phyloP scores from a whole-genome alignment of 2,888 invertebrate genomes.

The Melanophora roralis region DNA sequence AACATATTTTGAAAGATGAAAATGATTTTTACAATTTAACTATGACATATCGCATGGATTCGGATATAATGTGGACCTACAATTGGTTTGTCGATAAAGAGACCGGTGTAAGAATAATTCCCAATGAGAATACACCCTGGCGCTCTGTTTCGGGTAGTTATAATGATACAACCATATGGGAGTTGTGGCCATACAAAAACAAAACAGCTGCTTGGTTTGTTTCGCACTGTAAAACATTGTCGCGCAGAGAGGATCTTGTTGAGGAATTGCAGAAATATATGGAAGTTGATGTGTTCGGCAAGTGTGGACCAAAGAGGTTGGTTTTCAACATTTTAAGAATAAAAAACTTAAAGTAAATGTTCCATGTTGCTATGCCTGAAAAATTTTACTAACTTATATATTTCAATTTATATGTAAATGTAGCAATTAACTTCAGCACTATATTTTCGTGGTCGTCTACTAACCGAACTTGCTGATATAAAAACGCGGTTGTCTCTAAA shows the following conservation, averaged over 20 bases:
- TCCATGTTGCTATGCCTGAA: no score
- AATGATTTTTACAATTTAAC: slow-evolving; percentile 79
- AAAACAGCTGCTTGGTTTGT: slow-evolving; percentile 80
- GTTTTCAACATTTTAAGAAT: no score
- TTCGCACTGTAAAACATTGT: slow-evolving; percentile 78
- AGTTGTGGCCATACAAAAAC: slow-evolving; percentile 71
- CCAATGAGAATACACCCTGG: slow-evolving; percentile 69
- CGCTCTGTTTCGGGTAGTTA: slow-evolving; percentile 64
- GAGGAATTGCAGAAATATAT: slow-evolving; percentile 79
- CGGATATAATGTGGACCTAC: slow-evolving; percentile 78
- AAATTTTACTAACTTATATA: no score
- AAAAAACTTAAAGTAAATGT: no score
- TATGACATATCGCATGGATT: slow-evolving; percentile 79
- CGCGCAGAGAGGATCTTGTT: slow-evolving; percentile 77
- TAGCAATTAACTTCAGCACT: no score
- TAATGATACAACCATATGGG: slow-evolving; percentile 64
- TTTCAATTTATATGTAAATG: no score
- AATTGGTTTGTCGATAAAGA: slow-evolving; percentile 70
- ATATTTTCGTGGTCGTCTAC: no score
- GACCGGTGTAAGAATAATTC: slow-evolving; percentile 69
- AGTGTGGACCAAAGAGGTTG: slow-evolving; percentile 78
- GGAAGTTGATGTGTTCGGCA: slow-evolving; percentile 81
- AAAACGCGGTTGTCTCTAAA: no score
- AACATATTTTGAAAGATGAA: slow-evolving; percentile 72
- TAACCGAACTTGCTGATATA: no score